Evolutionary conservation across 1,140 invertebrate species (phyloP).

Genomic region (Amyelois transitella): DNA sequence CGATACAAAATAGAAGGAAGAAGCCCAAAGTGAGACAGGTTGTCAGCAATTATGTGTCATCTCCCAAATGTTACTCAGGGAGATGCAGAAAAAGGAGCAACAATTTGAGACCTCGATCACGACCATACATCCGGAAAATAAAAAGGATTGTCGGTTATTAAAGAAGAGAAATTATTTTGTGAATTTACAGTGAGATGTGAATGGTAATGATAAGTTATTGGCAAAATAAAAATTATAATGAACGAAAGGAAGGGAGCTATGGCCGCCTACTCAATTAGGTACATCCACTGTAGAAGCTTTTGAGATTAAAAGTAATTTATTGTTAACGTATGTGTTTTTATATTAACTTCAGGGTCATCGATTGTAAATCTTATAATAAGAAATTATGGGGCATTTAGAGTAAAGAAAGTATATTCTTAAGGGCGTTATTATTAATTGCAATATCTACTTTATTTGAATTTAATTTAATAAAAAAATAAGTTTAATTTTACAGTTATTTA

Average conservation of each 20-base stretch:
- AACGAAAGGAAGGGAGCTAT: too few species aligned
- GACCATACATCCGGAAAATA: slow-evolving; percentile 39
- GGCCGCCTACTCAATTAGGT: too few species aligned
- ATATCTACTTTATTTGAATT: background rate
- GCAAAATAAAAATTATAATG: too few species aligned
- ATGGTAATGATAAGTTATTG: background rate
- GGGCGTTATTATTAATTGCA: too few species aligned
- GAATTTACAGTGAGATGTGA: background rate
- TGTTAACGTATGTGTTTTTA: too few species aligned
- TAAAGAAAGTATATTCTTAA: too few species aligned
- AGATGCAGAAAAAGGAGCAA: slow-evolving; percentile 38
- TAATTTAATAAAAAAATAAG: background rate
- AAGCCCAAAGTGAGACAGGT: background rate
- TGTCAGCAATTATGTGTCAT: slow-evolving; percentile 7
- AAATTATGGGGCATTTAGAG: too few species aligned
- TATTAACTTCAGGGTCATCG: too few species aligned
- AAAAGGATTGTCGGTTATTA: slow-evolving; percentile 22
- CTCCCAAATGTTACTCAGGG: slow-evolving; percentile 31
- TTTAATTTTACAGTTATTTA: background rate
- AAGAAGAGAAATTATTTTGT: background rate
- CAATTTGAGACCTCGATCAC: slow-evolving; percentile 15
- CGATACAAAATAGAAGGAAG: background rate
- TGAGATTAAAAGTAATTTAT: too few species aligned
- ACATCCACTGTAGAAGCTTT: too few species aligned
- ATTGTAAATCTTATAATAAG: too few species aligned